Evolutionary conservation across 2,113 vertebrate genomes (phyloP).

Genomic region (Macroglossus sobrinus): DNA sequence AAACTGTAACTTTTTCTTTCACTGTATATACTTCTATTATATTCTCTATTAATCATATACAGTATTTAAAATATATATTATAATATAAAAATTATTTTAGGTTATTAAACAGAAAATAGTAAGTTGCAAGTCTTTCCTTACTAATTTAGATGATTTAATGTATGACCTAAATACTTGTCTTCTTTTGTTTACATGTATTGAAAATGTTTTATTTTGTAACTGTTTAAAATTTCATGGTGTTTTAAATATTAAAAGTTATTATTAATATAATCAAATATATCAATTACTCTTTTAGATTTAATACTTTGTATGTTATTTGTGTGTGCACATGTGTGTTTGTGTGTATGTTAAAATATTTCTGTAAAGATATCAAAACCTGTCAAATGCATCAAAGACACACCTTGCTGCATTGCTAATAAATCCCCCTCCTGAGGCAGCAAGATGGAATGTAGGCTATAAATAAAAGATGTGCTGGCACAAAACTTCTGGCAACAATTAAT

Average conservation of each 20-base stretch:
- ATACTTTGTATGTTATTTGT: not conserved
- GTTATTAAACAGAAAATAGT: not conserved
- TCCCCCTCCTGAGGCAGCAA: not conserved
- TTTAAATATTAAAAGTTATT: not conserved
- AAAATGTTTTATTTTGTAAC: not conserved
- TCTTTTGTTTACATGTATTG: not conserved
- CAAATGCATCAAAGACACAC: not conserved
- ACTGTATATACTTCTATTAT: not conserved
- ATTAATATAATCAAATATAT: not conserved
- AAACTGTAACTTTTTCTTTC: not conserved
- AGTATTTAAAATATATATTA: not conserved
- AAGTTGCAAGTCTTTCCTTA: not conserved
- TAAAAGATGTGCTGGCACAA: slow-evolving; percentile 26
- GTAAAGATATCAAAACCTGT: slow-evolving; percentile 9
- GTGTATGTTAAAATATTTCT: not conserved
- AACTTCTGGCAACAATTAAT: slow-evolving; percentile 42
- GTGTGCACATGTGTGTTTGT: not conserved
- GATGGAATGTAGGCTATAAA: not conserved
- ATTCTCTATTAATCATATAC: not conserved
- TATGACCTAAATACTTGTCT: not conserved
- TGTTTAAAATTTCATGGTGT: not conserved
- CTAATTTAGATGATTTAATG: not conserved
- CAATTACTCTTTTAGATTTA: not conserved
- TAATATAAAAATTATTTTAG: not conserved
- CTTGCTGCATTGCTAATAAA: slow-evolving; percentile 4